These are phyloP conservation scores for Fragum whitleyi DNA, from an alignment of 2,888 invertebrate genomes.

Conservation along the genomic window DNA sequence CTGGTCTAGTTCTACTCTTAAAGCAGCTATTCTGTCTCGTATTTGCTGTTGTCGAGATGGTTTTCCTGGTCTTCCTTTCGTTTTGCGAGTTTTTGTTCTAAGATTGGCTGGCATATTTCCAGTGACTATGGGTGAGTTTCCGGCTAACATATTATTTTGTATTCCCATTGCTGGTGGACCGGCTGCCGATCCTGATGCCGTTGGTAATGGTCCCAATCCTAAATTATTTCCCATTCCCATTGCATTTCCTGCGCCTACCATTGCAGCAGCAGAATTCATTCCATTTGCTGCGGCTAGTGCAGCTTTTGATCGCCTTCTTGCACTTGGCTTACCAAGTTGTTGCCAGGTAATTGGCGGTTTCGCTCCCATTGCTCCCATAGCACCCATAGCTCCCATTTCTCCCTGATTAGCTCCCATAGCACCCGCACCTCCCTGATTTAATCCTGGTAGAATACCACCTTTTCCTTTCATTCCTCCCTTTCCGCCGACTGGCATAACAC, in stretches of 20 bases:
- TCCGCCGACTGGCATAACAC: not conserved
- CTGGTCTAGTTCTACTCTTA: not conserved
- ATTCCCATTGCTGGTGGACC: not conserved
- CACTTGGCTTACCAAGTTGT: conserved; percentile 4
- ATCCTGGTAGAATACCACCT: too few relatives aligned
- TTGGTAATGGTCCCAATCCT: not conserved
- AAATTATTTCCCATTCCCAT: not conserved
- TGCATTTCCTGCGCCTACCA: not conserved
- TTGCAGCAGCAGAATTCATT: not conserved
- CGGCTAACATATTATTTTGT: not conserved
- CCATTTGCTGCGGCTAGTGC: not conserved
- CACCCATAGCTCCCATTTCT: too few relatives aligned
- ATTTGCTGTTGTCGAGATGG: conserved; percentile 6
- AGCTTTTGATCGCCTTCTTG: not conserved
- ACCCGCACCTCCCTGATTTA: not conserved
- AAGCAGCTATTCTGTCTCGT: not conserved
- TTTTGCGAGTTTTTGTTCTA: not conserved
- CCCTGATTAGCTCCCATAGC: too few relatives aligned
- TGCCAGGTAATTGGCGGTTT: conserved; percentile 4
- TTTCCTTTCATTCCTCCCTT: not conserved
- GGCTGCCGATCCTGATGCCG: not conserved
- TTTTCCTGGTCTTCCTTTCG: not conserved
- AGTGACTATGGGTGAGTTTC: not conserved
- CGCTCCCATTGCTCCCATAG: not conserved
- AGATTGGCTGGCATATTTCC: not conserved